These are phyloP conservation scores for Arvicanthis niloticus DNA, from an alignment of 2,113 vertebrate genomes.

Conservation along the genomic window DNA sequence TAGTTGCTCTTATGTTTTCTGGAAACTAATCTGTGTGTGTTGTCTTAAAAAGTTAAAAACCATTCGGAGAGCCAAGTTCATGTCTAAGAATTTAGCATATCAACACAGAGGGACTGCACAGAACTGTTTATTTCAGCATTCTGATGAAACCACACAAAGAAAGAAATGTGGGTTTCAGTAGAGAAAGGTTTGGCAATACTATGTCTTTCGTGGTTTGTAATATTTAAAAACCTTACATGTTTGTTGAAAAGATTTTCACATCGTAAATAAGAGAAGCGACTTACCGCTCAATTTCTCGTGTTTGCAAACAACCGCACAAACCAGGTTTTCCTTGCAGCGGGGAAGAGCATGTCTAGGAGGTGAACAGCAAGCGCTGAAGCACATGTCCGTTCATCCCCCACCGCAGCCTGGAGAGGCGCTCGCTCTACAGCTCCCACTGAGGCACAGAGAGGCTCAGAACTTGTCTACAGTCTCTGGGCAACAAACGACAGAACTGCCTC, in stretches of 20 bases:
- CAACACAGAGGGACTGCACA: neutral
- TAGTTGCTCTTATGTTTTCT: neutral
- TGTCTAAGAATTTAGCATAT: neutral
- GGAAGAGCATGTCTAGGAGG: conserved; percentile 7
- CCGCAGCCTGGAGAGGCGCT: neutral
- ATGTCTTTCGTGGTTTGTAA: neutral
- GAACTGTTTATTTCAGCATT: neutral
- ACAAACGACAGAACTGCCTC: no score
- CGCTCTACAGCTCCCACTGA: neutral
- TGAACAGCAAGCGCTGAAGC: neutral
- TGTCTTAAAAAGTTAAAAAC: neutral
- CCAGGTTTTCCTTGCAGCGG: neutral
- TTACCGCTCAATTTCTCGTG: neutral
- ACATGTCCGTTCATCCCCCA: neutral
- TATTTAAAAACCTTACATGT: neutral
- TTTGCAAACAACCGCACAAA: conserved; percentile 10
- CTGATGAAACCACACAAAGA: neutral
- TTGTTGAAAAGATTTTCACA: neutral
- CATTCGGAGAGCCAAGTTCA: conserved; percentile 19
- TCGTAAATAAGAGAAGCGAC: conserved; percentile 21
- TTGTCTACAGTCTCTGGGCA: neutral
- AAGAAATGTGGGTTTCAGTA: neutral
- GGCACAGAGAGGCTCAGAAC: neutral
- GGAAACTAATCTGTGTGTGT: neutral
- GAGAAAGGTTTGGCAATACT: neutral